Base-by-base conservation (phyloP, 2,797 vertebrate genomes). In the Rhincodon typus region DNA sequence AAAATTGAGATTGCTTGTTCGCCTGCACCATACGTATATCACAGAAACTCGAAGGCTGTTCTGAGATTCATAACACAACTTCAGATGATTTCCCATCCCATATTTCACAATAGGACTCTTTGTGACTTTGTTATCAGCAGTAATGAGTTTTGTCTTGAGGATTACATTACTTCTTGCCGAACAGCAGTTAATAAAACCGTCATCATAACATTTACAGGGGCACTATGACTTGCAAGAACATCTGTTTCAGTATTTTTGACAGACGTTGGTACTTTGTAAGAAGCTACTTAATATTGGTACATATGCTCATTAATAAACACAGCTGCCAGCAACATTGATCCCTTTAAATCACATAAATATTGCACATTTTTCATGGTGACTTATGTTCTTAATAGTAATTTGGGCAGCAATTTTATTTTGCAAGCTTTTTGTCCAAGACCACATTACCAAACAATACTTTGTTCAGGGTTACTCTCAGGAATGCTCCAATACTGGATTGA, bases 171-270 rank as follows among this genome's bases (percentile, higher is more conserved):
- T 17, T 93, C 62, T 69, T 93, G 66, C n/a, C 3, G n/a, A 62
- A 69, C 17, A 69, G 66, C 62, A 69, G 90, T 93, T 93, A 93
- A 69, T 93, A 42, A 93, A 93, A 69, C n/a, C 66, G 21, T 93
- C 90, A 93, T 5, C 66, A 21, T 34, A 69, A 69, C 62, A 93
- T 93, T 93, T 93, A 93, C 25, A 42, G 38, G 15, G 19, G n/a
- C 62, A 93, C 12, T n/a, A 42, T 42, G 10, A 21, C 66, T 42
- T 69, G 66, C 90, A 91, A 38, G 57, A 91, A 66, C 88, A 93
- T 93, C 90, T 93, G 90, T 69, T 69, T 69, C 90, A 93, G 90
- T 66, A 7, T 93, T 93, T 93, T 27, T 25, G n/a, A 93, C 90
- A 93, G 90, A 93, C 46, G 90, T 42, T 93, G 12, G 19, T 93